Evolutionary conservation across 1,140 invertebrate species (phyloP), one percentile per base, ranked within the genome.

Genomic region (Mycetomoellerius zeteki): DNA sequence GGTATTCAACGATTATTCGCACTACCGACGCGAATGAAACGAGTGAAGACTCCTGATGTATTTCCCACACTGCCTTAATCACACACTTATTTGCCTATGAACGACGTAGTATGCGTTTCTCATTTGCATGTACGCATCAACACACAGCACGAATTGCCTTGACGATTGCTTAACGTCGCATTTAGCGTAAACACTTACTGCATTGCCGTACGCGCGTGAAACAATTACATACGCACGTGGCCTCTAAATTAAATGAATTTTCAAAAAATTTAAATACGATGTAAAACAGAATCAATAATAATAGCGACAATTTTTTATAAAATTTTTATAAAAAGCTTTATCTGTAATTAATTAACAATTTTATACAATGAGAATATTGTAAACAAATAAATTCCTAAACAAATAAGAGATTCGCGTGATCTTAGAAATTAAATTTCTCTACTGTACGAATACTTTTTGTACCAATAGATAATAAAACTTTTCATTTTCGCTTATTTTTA

Each of bases 111-210:
- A 47, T 87, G 27, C 85, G 16, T 52, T 72, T 56, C 67, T 85
- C 85, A 73, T 90, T 90, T 21, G 81, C 86, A 81, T 58, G 69
- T 65, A 73, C 75, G 75, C 69, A 86, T 88, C 78, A 52, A 60
- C 54, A 71, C 50, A 73, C 75, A n/a, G 37, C 80, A 37, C 62
- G 64, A 90, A 88, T 88, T 81, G 71, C 89, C 89, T 90, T 88
- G 89, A 77, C 73, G 89, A 90, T 86, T 88, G 77, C 72, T 91
- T 85, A 89, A 89, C 89, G 21, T 86, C 76, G 90, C 85, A 60
- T 58, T 82, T 86, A 86, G 58, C 76, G 47, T 86, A 89, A 89
- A 90, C 67, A 64, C 47, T 81, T 82, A 86, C 50, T 50, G 33
- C 75, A 77, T 77, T 47, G 62, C 27, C 67, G 54, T 58, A 56